Percentiles rank a stretch among this genome's conserved stretches.
Conservation (phyloP, 2,888 invertebrate genomes). For the Chorisops tibialis region DNA sequence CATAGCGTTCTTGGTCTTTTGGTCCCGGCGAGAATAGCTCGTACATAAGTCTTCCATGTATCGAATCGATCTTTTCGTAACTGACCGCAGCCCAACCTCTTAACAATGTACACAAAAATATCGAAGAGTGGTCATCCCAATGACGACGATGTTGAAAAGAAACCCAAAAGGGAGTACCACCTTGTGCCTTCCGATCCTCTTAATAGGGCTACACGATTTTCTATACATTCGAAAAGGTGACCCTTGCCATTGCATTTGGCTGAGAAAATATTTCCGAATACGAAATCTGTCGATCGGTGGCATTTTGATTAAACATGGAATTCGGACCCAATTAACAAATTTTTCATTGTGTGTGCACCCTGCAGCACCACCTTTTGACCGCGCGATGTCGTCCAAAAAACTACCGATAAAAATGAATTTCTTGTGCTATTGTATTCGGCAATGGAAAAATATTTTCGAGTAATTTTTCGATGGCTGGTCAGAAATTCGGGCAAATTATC, state of each 20-base stretch:
- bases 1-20: background rate
- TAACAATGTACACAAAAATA: slow-evolving; percentile 7
- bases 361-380: slow-evolving; percentile 24
- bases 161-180: slow-evolving; percentile 12
- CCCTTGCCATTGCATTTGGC: slow-evolving; percentile 7
- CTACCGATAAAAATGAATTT: too few species aligned
- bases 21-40: too few species aligned
- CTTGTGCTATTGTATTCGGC: too few species aligned
- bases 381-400: background rate
- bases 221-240: slow-evolving; percentile 5
- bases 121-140: slow-evolving; percentile 6
- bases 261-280: slow-evolving; percentile 24
- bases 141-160: slow-evolving; percentile 3
- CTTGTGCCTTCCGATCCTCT: background rate
- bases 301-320: slow-evolving; percentile 29
- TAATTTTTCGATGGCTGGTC: too few species aligned
- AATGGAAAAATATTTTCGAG: too few species aligned
- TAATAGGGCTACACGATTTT: slow-evolving; percentile 16
- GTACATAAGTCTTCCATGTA: too few species aligned
- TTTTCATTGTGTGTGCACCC: slow-evolving; percentile 35
- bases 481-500: too few species aligned
- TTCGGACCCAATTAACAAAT: slow-evolving; percentile 31
- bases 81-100: slow-evolving; percentile 16
- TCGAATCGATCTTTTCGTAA: too few species aligned
- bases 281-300: slow-evolving; percentile 28